Base-by-base conservation (phyloP, 2,888 invertebrate genomes). In the Agonopterix arenella region DNA sequence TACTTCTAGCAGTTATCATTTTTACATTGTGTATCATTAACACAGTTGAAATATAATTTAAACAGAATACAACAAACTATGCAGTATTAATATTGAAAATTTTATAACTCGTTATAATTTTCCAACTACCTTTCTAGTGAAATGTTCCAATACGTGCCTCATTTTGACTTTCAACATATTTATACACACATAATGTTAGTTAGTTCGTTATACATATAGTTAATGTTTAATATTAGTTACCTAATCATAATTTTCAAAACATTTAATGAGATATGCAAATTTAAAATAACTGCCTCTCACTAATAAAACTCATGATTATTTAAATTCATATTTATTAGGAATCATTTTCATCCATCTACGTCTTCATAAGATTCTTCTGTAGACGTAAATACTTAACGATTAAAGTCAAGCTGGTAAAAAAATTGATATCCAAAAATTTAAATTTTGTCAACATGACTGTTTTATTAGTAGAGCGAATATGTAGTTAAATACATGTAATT, bases 71-170 rank as follows among this genome's bases (percentile, higher is more conserved):
- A n/a, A 28, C 4, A 28, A 28, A 7, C 5, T 13, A 7, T 28
- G 28, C 28, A 28, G 28, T 28, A 28, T 40, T 9, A 11, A 37
- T 47, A 44, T 47, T 45, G 44, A 51, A 51, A 56, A 51, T 52
- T 40, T 52, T 42, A 46, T 5, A 45, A 50, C 41, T 28, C 40
- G 49, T 47, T 8, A 49, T 41, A 45, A 57, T 48, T 52, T 55
- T 46, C 54, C 49, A 50, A 56, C 54, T 52, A 54, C 45, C 53
- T n/a, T 11, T 56, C 63, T 71, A 70, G 64, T 68, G 62, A 66
- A 64, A 66, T 68, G 62, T 28, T 68, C 60, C 53, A 59, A 66
- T 58, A 70, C 45, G 57, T 57, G 57, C 55, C 51, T 55, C 62
- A 62, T 62, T 54, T 58, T 60, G 51, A 60, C 56, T 57, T 48